phyloP scores from a whole-genome alignment of 2,888 invertebrate species.

The Argynnis bischoffii region DNA sequence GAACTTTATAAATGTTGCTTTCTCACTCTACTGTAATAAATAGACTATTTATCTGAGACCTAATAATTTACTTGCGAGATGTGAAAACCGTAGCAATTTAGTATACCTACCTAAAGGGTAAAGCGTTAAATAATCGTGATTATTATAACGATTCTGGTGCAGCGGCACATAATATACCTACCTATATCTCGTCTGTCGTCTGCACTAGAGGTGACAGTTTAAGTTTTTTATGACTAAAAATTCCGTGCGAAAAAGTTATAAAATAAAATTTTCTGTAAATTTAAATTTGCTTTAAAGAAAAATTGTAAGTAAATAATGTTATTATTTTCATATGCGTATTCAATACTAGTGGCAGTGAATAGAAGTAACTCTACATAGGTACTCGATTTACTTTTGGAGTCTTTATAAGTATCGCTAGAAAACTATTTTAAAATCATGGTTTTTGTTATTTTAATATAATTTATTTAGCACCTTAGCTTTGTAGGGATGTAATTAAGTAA shows the following conservation, averaged over 20 bases:
- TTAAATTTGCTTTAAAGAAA: too few relatives aligned
- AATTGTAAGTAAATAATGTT: too few relatives aligned
- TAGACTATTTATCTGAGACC: not conserved
- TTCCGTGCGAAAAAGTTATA: too few relatives aligned
- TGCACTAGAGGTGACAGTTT: not conserved
- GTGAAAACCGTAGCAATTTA: conserved; percentile 1
- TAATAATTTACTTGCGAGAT: not conserved
- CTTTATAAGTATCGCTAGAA: not conserved
- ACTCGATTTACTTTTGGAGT: not conserved
- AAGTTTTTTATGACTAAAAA: too few relatives aligned
- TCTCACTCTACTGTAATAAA: not conserved
- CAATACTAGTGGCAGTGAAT: too few relatives aligned
- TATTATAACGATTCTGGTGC: not conserved
- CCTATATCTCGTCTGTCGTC: not conserved
- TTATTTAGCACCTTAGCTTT: not conserved
- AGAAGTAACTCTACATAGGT: too few relatives aligned
- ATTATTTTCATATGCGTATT: too few relatives aligned
- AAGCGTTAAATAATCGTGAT: not conserved
- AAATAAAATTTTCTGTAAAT: too few relatives aligned
- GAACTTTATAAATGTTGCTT: not conserved
- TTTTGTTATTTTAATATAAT: not conserved
- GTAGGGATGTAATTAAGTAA: not conserved
- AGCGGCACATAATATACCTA: not conserved
- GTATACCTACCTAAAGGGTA: not conserved
- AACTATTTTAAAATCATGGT: conserved; percentile 5